phyloP scores from a whole-genome alignment of 1,140 invertebrate species.

The Papilio polyxenes region DNA sequence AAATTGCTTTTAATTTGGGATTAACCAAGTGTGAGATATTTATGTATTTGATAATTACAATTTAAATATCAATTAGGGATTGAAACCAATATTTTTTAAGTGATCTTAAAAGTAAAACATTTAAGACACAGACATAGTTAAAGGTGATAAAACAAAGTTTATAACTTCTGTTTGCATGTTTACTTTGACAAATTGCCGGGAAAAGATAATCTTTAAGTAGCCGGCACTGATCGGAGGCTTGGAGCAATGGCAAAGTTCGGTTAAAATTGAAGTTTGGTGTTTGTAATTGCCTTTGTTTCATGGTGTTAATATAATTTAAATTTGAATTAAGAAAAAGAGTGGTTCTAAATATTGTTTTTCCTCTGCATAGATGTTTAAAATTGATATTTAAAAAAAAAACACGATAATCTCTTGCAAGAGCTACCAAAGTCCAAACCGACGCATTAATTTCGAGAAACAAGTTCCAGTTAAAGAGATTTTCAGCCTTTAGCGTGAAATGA shows the following conservation, averaged over 20 bases:
- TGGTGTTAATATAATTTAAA: background rate
- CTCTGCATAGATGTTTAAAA: background rate
- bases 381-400: background rate
- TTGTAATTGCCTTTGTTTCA: background rate
- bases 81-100: background rate
- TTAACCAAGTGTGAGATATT: constrained; percentile 3
- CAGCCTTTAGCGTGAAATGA: background rate
- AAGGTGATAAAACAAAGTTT: constrained; percentile 13
- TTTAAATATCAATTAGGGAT: background rate
- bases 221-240: background rate
- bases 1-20: constrained; percentile 13
- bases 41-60: background rate
- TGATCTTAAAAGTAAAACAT: constrained; percentile 17
- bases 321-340: background rate
- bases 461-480: background rate
- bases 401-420: background rate
- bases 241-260: background rate
- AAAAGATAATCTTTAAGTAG: background rate
- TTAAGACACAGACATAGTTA: background rate
- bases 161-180: background rate
- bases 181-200: background rate
- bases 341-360: background rate
- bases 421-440: background rate
- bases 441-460: background rate
- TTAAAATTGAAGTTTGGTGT: background rate